Percentiles rank a stretch among this genome's conserved stretches.
phyloP scores from a whole-genome alignment of 2,888 invertebrate genomes.

The Thymelicus lineola region DNA sequence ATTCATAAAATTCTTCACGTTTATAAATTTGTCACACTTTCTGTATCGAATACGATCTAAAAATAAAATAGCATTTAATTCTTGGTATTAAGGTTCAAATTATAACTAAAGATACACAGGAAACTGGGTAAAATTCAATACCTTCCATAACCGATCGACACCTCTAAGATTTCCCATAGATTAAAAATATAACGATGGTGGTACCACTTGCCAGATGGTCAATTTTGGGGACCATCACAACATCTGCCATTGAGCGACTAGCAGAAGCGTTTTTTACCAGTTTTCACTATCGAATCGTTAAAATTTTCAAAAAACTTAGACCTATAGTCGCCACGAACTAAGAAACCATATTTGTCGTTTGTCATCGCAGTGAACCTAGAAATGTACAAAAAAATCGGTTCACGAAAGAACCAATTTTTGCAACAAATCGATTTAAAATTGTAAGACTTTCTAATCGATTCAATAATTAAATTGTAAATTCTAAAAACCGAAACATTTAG shows the following conservation, averaged over 20 bases:
- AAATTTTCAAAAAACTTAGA: too few relatives aligned
- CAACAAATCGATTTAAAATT: too few relatives aligned
- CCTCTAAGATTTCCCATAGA: conserved; percentile 5
- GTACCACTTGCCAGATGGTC: background rate
- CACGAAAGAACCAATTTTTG: too few relatives aligned
- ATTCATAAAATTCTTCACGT: conserved; percentile 22
- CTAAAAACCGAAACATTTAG: too few relatives aligned
- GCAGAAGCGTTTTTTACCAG: too few relatives aligned
- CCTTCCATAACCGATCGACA: conserved; percentile 2
- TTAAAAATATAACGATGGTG: background rate
- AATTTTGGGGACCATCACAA: background rate
- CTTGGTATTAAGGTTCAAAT: conserved; percentile 9
- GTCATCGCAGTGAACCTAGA: too few relatives aligned
- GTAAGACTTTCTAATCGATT: too few relatives aligned
- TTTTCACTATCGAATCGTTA: too few relatives aligned
- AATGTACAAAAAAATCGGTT: too few relatives aligned
- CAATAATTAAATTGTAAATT: too few relatives aligned
- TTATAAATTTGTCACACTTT: conserved; percentile 38
- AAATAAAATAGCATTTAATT: background rate
- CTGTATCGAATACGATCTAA: conserved; percentile 21
- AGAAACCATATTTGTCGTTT: too few relatives aligned
- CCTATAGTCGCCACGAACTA: too few relatives aligned
- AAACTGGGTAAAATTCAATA: conserved; percentile 23
- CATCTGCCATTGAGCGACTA: background rate
- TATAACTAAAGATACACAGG: background rate